Percentiles rank a stretch among this genome's conserved stretches.
phyloP scores from a whole-genome alignment of 2,797 vertebrate genomes.

The Lagocephalus sceleratus region DNA sequence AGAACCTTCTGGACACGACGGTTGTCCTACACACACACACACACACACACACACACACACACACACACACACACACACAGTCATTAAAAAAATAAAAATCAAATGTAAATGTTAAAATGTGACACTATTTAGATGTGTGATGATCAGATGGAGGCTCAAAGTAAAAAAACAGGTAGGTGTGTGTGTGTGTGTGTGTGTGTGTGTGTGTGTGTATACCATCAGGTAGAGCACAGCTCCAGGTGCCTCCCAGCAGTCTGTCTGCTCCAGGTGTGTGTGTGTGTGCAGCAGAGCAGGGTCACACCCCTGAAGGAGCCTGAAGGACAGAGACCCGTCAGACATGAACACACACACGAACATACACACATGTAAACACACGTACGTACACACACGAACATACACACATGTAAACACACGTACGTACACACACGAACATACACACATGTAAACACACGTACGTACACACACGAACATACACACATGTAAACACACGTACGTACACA shows the following conservation, averaged over 20 bases:
- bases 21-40: slow-evolving; percentile 59
- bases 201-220: too few species aligned
- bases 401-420: too few species aligned
- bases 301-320: slow-evolving; percentile 61
- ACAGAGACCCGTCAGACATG: too few species aligned
- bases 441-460: too few species aligned
- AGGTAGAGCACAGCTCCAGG: slow-evolving; percentile 59
- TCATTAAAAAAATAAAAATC: not conserved
- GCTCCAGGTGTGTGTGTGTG: slow-evolving; percentile 37
- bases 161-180: too few species aligned
- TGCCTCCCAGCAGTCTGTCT: slow-evolving; percentile 51
- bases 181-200: too few species aligned
- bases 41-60: slow-evolving; percentile 2
- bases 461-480: not conserved
- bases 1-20: slow-evolving; percentile 73
- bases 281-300: slow-evolving; percentile 56
- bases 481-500: not conserved
- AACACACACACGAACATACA: not conserved
- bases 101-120: not conserved
- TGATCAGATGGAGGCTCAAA: not conserved
- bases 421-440: too few species aligned
- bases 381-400: too few species aligned
- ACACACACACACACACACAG: not conserved
- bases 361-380: not conserved
- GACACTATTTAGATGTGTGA: not conserved